Conservation (phyloP, 2,113 vertebrate genomes). For the Guaruba guarouba region DNA sequence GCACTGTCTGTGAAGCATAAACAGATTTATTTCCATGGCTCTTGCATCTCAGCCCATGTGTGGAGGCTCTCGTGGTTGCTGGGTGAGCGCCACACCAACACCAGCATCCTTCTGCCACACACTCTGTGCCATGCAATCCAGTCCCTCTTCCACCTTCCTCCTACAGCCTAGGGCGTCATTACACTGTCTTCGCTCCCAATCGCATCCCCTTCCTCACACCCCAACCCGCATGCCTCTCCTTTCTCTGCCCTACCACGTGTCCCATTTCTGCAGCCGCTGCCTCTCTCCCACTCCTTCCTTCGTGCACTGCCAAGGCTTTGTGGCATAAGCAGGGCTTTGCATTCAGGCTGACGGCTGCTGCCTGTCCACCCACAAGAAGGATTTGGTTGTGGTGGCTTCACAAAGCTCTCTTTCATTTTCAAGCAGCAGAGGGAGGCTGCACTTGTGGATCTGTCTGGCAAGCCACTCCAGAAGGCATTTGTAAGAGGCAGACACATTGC, state of each 20-base stretch:
- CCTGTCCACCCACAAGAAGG: not conserved
- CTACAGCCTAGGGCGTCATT: rapidly evolving
- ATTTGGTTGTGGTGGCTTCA: not conserved
- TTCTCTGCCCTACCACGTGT: not conserved
- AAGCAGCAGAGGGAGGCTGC: not conserved
- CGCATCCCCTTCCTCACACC: not conserved
- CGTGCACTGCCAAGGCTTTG: rapidly evolving
- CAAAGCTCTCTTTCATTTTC: slow-evolving; percentile 43
- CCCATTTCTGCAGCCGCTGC: not conserved
- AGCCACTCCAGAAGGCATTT: slow-evolving; percentile 5
- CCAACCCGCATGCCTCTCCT: rapidly evolving
- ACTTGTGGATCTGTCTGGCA: slow-evolving; percentile 14
- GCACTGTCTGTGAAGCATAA: not conserved
- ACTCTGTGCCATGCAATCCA: not conserved
- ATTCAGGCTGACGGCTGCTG: not conserved
- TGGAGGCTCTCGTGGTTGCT: rapidly evolving
- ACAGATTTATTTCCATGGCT: not conserved
- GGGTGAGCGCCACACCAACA: not conserved
- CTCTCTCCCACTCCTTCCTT: not conserved
- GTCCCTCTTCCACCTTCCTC: not conserved
- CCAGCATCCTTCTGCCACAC: rapidly evolving
- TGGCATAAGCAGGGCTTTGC: not conserved
- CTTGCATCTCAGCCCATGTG: rapidly evolving
- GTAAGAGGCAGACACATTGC: slow-evolving; percentile 2
- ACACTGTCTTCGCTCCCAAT: not conserved